Evolutionary conservation across 1,140 invertebrate genomes (phyloP).

Genomic region (Caligus rogercresseyi): DNA sequence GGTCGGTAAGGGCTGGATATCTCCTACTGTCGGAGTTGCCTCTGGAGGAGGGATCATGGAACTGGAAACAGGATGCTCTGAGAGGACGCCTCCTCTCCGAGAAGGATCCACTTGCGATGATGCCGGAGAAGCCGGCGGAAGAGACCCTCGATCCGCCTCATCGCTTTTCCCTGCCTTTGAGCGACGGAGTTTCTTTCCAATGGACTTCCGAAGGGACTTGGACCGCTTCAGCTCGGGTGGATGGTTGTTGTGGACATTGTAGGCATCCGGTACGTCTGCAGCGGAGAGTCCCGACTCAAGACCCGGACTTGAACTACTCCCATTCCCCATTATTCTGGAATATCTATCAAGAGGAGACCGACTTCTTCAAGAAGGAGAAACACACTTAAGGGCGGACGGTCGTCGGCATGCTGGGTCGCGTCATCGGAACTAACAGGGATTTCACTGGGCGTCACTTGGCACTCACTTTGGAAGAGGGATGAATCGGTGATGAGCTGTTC

Average conservation of each 20-base stretch:
- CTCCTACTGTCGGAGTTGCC: not conserved
- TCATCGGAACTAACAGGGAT: no score
- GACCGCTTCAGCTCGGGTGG: not conserved
- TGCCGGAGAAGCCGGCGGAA: no score
- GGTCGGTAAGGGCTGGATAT: slow-evolving; percentile 8
- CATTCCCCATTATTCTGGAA: no score
- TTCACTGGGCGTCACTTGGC: no score
- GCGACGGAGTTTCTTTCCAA: slow-evolving; percentile 8
- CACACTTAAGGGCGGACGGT: no score
- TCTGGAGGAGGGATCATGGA: not conserved
- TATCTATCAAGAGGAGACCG: no score
- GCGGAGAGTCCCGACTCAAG: not conserved
- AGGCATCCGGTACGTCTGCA: not conserved
- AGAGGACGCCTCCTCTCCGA: not conserved
- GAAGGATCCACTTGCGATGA: no score
- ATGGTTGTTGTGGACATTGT: not conserved
- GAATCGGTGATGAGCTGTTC: no score
- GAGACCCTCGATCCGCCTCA: not conserved
- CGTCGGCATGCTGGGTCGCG: no score
- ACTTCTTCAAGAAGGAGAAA: no score
- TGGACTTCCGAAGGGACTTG: slow-evolving; percentile 15
- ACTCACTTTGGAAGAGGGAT: no score
- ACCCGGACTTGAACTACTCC: not conserved
- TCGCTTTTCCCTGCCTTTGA: not conserved
- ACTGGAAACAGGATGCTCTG: not conserved